phyloP scores from a whole-genome alignment of 2,888 invertebrate species.

The Carcina quercana region DNA sequence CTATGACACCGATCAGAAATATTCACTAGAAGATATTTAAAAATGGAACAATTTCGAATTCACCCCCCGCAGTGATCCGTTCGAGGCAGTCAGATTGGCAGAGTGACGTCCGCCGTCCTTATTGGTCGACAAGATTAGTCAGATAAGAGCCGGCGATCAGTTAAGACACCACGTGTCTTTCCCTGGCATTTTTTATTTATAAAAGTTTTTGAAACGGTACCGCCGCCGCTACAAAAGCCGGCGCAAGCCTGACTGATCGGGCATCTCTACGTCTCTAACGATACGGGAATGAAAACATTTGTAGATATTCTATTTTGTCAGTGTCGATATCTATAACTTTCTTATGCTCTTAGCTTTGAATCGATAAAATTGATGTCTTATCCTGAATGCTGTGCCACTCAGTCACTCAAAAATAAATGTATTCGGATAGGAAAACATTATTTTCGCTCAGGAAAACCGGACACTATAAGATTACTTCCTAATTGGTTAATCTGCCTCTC shows the following conservation, averaged over 20 bases:
- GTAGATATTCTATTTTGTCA: slow-evolving; percentile 54
- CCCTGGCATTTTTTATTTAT: slow-evolving; percentile 53
- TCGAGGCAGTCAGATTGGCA: slow-evolving; percentile 58
- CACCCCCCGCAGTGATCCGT: slow-evolving; percentile 61
- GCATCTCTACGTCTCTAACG: slow-evolving; percentile 51
- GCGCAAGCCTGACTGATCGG: slow-evolving; percentile 35
- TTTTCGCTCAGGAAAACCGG: too few species aligned
- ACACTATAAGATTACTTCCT: too few species aligned
- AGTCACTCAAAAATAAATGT: too few species aligned
- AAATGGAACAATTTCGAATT: slow-evolving; percentile 44
- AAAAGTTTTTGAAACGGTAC: slow-evolving; percentile 61
- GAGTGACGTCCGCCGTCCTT: slow-evolving; percentile 69
- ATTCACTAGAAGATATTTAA: too few species aligned
- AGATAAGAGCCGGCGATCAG: slow-evolving; percentile 61
- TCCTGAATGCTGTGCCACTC: too few species aligned
- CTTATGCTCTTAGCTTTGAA: too few species aligned
- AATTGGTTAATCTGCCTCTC: too few species aligned
- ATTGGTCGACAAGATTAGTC: slow-evolving; percentile 71
- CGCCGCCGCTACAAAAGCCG: slow-evolving; percentile 47
- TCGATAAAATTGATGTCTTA: too few species aligned
- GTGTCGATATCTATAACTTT: too few species aligned
- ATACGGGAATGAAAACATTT: slow-evolving; percentile 67
- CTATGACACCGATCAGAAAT: too few species aligned
- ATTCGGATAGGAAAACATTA: too few species aligned
- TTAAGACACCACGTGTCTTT: slow-evolving; percentile 64